Conservation (phyloP, 1,140 invertebrate species). For the Philotrypesis tridentata region DNA sequence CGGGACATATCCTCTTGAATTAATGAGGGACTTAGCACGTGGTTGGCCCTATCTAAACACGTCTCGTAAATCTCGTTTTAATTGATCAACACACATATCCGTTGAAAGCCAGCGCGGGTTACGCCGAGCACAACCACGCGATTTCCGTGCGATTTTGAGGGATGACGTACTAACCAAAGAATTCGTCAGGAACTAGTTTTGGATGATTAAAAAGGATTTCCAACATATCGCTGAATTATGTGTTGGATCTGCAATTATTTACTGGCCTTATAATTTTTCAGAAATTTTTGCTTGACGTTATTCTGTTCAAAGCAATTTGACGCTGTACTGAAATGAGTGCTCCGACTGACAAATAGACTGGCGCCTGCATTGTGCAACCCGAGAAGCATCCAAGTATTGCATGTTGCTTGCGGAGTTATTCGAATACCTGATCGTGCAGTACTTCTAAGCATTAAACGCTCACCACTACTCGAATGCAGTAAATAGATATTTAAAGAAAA, state of each 20-base stretch:
- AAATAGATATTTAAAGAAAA: no score
- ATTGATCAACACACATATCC: conserved; percentile 42
- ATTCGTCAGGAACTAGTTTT: neutral
- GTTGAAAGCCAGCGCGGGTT: conserved; percentile 49
- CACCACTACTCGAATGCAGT: no score
- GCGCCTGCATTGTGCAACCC: conserved; percentile 52
- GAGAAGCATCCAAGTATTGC: conserved; percentile 47
- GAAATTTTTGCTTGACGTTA: conserved; percentile 4
- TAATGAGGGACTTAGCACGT: conserved; percentile 20
- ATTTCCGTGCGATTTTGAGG: neutral
- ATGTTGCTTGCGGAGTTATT: conserved; percentile 27
- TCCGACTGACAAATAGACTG: neutral
- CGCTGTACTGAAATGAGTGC: conserved; percentile 29
- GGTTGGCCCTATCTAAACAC: conserved; percentile 48
- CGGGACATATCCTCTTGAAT: conserved; percentile 26
- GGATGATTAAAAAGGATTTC: neutral
- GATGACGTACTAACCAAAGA: neutral
- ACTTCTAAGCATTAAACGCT: neutral
- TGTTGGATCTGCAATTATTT: no score
- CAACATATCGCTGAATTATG: no score
- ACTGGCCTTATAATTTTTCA: no score
- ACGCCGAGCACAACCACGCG: neutral
- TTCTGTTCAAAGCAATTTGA: conserved; percentile 22
- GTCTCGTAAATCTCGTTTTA: conserved; percentile 52
- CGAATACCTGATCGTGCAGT: no score